Base-by-base conservation (phyloP, 1,140 invertebrate species). In the Cepaea nemoralis region DNA sequence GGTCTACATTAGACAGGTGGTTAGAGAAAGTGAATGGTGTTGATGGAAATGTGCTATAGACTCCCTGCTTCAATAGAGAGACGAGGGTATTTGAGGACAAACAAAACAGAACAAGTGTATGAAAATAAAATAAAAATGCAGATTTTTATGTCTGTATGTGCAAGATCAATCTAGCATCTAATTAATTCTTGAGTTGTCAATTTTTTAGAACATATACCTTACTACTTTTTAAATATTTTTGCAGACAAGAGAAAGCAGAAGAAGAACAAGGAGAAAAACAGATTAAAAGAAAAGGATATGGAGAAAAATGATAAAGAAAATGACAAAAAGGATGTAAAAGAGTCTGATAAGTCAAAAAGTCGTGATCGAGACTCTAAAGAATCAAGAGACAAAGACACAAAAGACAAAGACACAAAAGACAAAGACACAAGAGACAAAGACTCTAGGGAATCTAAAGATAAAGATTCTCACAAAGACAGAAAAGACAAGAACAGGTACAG, bases 401-500 rank as follows among this genome's bases (percentile, higher is more conserved):
- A 74, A 69, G 83, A 77, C 81, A 83, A 82, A 48, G 82, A 83
- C 19, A 84, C 77, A 48, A 82, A 81, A 76, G 76, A 82, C 24
- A 31, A 69, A 55, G 50, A 40, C 27, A 42, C 86, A 73, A 86
- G 85, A 77, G 63, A 82, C 33, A 63, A 84, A 39, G 82, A 88
- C 10, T 50, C 77, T 27, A 85, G 87, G 84, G 67, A 85, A 19
- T 75, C 73, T 31, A 37, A 75, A 48, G 50, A 37, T 24, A 55
- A 87, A 77, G 86, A 86, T 75, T 69, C 85, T 55, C 79, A 89
- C 24, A 86, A 88, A 84, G 73, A 75, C 63, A 59, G 48, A 5
- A 77, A 70, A 70, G 75, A 77, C 1, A 63, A 42, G 19, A 40
- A 70, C 42, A 67, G 71, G 5, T 24, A 80, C 33, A 80, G 73